Evolutionary conservation across 2,888 invertebrate species (phyloP), one percentile per base, ranked within the genome.

Genomic region (Acrocera orbiculus): DNA sequence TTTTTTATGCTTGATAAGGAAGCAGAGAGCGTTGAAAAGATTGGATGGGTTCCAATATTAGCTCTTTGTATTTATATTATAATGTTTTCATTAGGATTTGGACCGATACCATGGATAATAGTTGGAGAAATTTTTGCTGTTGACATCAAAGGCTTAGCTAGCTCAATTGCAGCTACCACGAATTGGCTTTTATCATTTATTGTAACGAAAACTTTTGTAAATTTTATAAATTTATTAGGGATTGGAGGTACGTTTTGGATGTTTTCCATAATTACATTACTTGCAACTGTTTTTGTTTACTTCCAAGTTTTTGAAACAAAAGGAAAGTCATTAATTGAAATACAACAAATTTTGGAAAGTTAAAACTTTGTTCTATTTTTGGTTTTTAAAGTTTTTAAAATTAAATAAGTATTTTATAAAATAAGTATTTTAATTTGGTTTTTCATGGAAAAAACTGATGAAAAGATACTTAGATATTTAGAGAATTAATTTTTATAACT

Each of bases 171-270:
- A 2, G 80, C 82, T 16, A 70, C 83, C 1, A 67, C 80, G 31
- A 87, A 85, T 53, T 86, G 86, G 85, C 54, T 78, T n/a, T 63
- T 81, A 45, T 79, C 79, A 27, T 86, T 86, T 53, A 49, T 82
- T 1, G 76, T 86, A 0, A 85, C 86, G 0, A 76, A 76, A 47
- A 75, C 75, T 16, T 83, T 76, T 45, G 56, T 60, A 23, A 64
- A 71, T 16, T 46, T 82, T 32, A 69, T 66, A 28, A 34, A 40
- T 0, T 51, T 62, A 0, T 61, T 79, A 16, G 75, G 75, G 0
- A 50, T 59, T 2, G 73, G 74, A 23, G 65, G 65, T 39, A 75
- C 78, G 17, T 83, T 81, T 54, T 82, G 78, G 73, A 53, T 81
- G 25, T 85, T 82, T 48, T 68, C 76, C 2, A 69, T 58, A 1